Evolutionary conservation across 2,888 invertebrate species (phyloP), one percentile per base, ranked within the genome.

Genomic region (Limnephilus marmoratus): DNA sequence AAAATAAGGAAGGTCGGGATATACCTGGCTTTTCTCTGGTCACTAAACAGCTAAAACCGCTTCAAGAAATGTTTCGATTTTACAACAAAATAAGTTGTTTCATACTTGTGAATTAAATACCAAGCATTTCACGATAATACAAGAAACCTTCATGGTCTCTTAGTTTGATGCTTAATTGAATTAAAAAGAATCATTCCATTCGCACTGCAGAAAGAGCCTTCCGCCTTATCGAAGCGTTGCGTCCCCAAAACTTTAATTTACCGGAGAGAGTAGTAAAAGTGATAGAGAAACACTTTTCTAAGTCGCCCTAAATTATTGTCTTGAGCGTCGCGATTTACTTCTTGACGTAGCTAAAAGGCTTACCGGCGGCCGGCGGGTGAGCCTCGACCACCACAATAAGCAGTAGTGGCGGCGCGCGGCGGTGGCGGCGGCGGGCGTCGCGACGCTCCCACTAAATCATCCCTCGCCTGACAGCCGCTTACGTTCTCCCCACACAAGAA

Each of bases 401-500:
- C 88, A 45, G 86, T 86, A 31, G 86, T 24, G 86, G 41, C 45
- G 82, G 34, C 31, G 82, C 31, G 3, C 87, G 18, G 86, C n/a
- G 82, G 13, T 68, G 18, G 49, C n/a, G 81, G 34, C 82, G 82
- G 13, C 87, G 18, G 68, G 53, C 88, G 88, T 68, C 88, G 88
- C 88, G 88, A 68, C 81, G 81, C 7, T n/a, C 31, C 88, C 24
- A 89, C 88, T 89, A 89, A 80, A 89, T 89, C 88, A 89, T 89
- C 37, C 29, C 37, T 29, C 24, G 80, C 12, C 68, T 89, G 88
- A 89, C 88, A 80, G 88, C 88, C 88, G 80, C 88, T 89, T 89
- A 89, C 88, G 31, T 45, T 31, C 13, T 86, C 86, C 12, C 41
- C 5, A 68, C 53, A 89, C 37, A 80, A 80, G 88, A 80, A 37